Evolutionary conservation across 2,888 invertebrate species (phyloP), one percentile per base, ranked within the genome.

Genomic region (Ormyrus thymus): DNA sequence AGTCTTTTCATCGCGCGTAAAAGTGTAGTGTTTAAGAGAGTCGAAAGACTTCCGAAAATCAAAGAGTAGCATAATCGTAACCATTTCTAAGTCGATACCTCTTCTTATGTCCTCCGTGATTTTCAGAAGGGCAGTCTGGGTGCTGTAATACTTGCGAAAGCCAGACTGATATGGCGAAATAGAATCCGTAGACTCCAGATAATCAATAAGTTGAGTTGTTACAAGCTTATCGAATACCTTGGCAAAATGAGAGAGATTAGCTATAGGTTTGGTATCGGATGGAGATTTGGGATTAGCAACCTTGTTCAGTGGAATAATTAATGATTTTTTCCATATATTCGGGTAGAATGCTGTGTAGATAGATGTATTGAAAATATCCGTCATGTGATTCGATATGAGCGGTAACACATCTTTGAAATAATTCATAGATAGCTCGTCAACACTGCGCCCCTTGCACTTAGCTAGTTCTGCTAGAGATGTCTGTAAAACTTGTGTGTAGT

Each of bases 391-490:
- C 0, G 8, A 59, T 1, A 7, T 7, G 6, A 59, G 29, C 1
- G n/a, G 29, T 29, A 29, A 1, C 1, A 48, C 46, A 13, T 62
- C 13, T 46, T 62, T 46, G 13, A 62, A 62, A 15, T 62, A 62
- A 48, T 0, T 6, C 13, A 48, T 1, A 1, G 10, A 48, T 0
- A 62, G 62, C 11, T 46, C 6, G 13, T 62, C 62, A 7, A 46
- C n/a, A 46, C 48, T 62, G 13, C 62, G 62, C 7, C 62, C 62
- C n/a, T 62, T 62, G 48, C 46, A 46, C 48, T 62, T 62, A 0
- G 46, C 4, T 7, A 62, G n/a, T 1, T 43, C 59, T 6, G 59
- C 46, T 7, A 13, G n/a, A 7, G 62, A 46, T n/a, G 62, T 0
- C 48, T 62, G 62, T 0, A 62, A 13, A 8, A 62, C 62, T 48